Evolutionary conservation across 2,113 vertebrate species (phyloP).

Genomic region (Orientallactaga bullata): DNA sequence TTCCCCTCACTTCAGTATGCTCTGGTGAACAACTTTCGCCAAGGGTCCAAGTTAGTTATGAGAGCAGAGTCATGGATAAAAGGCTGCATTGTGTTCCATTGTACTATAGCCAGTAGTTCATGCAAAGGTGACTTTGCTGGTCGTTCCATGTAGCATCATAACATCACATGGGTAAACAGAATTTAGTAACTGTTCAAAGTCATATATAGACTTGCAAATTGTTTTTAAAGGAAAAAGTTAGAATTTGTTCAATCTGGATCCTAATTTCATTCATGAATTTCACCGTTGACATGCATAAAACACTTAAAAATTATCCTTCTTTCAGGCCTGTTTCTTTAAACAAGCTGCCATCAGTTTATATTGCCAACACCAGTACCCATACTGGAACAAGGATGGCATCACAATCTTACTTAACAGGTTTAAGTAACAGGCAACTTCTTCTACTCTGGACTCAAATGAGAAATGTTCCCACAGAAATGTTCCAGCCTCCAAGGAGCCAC

Average conservation of each 20-base stretch:
- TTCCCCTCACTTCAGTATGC: neutral
- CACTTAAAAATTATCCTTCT: neutral
- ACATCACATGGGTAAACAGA: neutral
- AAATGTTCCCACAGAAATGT: neutral
- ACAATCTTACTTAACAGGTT: neutral
- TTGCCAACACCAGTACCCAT: neutral
- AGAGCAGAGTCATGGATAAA: constrained; percentile 14
- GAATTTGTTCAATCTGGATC: neutral
- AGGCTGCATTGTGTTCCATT: neutral
- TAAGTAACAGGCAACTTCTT: neutral
- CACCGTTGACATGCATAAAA: neutral
- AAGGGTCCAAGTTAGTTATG: neutral
- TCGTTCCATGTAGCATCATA: neutral
- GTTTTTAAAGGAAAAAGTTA: constrained; percentile 6
- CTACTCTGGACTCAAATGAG: neutral
- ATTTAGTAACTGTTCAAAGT: neutral
- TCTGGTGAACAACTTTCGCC: constrained; percentile 8
- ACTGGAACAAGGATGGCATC: neutral
- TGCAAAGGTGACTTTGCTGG: neutral
- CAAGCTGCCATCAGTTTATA: neutral
- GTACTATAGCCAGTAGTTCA: neutral
- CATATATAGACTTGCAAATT: neutral
- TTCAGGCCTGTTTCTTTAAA: neutral
- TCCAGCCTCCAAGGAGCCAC: neutral
- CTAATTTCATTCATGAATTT: constrained; percentile 7